A percentile compares a stretch with the other conserved stretches of the same genome.
Evolutionary conservation across 2,888 invertebrate genomes (phyloP).

Genomic region (Temnothorax ravouxi): DNA sequence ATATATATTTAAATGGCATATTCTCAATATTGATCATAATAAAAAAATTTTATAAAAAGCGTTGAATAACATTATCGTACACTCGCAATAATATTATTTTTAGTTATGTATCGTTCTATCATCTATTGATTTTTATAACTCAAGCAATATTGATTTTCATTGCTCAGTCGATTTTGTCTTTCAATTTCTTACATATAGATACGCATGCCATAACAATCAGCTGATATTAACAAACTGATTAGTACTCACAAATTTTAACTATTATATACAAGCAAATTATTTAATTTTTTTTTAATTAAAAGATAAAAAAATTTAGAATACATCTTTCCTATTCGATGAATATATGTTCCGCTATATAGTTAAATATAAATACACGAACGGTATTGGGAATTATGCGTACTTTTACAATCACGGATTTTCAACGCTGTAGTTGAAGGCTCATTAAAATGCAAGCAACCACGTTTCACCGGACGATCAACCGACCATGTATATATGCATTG

Average conservation of each 20-base stretch:
- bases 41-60: neutral
- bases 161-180: no score
- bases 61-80: no score
- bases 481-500: neutral
- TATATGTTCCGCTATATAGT: neutral
- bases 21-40: neutral
- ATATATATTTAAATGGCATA: neutral
- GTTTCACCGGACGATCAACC: constrained; percentile 33
- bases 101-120: no score
- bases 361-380: constrained; percentile 17
- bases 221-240: no score
- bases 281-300: no score
- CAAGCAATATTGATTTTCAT: no score
- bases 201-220: no score
- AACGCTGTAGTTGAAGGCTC: constrained; percentile 24
- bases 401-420: constrained; percentile 18
- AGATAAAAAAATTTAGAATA: neutral
- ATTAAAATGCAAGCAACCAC: constrained; percentile 41
- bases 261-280: no score
- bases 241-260: no score
- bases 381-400: neutral
- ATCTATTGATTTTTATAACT: no score
- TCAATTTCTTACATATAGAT: no score
- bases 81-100: no score
- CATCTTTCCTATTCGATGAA: neutral